Evolutionary conservation across 2,797 vertebrate species (phyloP).

Genomic region (Pteronotus mesoamericanus): DNA sequence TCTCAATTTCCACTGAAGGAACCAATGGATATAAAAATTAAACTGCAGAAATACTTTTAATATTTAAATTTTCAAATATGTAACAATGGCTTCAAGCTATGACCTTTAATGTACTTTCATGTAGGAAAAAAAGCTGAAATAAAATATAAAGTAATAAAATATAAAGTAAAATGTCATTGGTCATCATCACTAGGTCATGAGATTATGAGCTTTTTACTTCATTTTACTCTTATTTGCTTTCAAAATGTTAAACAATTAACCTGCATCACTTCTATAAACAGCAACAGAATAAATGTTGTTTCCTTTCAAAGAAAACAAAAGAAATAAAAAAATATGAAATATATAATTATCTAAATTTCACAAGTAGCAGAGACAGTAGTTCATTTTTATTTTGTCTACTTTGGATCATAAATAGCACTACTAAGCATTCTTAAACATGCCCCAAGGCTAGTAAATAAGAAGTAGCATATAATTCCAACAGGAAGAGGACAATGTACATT

Average conservation of each 20-base stretch:
- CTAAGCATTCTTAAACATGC: slow-evolving; percentile 41
- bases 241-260: slow-evolving; percentile 22
- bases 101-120: neutral
- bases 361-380: neutral
- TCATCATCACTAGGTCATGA: neutral
- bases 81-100: neutral
- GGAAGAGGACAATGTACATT: slow-evolving; percentile 1
- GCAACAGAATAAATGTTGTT: neutral
- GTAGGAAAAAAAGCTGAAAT: neutral
- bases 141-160: neutral
- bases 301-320: slow-evolving; percentile 18
- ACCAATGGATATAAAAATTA: neutral
- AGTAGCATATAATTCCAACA: slow-evolving; percentile 28
- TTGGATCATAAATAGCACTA: slow-evolving; percentile 42
- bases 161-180: neutral
- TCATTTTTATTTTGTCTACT: slow-evolving; percentile 55
- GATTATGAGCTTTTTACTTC: neutral
- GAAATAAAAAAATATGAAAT: neutral
- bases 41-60: neutral
- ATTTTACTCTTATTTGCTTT: slow-evolving; percentile 30
- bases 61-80: neutral
- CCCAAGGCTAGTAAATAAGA: slow-evolving; percentile 44
- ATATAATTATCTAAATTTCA: slow-evolving; percentile 26
- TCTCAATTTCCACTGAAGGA: neutral
- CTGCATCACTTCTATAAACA: neutral